Evolutionary conservation across 2,888 invertebrate genomes (phyloP).

Genomic region (Archips xylosteana): DNA sequence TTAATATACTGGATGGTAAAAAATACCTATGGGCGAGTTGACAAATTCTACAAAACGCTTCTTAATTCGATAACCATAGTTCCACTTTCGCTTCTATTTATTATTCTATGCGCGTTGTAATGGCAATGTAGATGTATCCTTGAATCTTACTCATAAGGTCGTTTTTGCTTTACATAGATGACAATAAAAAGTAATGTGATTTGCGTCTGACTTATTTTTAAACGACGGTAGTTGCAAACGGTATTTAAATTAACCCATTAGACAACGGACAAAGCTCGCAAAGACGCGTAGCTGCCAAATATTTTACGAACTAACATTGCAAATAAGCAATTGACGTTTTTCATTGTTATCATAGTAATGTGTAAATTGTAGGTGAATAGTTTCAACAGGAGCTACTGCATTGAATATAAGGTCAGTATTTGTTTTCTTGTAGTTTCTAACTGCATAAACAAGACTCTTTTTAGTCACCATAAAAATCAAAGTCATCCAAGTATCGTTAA

Average conservation of each 20-base stretch:
- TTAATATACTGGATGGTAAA: too few relatives aligned
- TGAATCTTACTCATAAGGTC: not conserved
- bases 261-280: conserved; percentile 43
- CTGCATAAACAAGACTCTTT: too few relatives aligned
- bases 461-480: too few relatives aligned
- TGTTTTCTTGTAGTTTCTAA: not conserved
- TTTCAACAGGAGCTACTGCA: not conserved
- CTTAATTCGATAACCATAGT: too few relatives aligned
- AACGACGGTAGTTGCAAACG: conserved; percentile 40
- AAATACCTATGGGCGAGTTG: too few relatives aligned
- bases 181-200: not conserved
- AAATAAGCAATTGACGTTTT: conserved; percentile 1
- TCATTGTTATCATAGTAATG: not conserved
- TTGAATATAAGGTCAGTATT: not conserved
- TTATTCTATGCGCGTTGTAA: too few relatives aligned
- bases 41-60: too few relatives aligned
- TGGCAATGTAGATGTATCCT: too few relatives aligned
- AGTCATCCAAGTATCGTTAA: too few relatives aligned
- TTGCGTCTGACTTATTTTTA: not conserved
- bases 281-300: conserved; percentile 37
- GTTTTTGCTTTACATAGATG: not conserved
- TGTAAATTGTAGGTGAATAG: not conserved
- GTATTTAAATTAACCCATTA: conserved; percentile 22
- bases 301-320: not conserved
- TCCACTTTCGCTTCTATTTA: too few relatives aligned